Evolutionary conservation across 2,888 invertebrate genomes (phyloP), one percentile per base, ranked within the genome.

Genomic region (Salpingus planirostris): DNA sequence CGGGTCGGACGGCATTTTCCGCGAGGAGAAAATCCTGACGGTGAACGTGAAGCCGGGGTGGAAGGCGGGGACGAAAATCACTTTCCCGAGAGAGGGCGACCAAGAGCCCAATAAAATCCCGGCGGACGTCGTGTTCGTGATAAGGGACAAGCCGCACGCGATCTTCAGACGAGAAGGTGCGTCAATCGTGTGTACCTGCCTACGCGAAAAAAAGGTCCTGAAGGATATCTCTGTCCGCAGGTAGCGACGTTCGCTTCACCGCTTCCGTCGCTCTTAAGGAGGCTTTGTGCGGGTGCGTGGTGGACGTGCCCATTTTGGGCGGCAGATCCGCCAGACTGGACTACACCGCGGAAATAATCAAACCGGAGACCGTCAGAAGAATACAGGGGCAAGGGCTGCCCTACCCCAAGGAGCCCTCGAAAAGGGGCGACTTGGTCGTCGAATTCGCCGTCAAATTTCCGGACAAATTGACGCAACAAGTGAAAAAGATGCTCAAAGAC

Each of bases 41-140:
- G 87, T 95, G 40, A 84, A 87, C 36, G 84, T 96, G 0, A 93
- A 92, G 60, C 91, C 92, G 0, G 95, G 95, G 3, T 95, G 95
- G 95, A 95, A 95, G 62, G 84, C 92, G 0, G 95, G 95, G 8
- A 96, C 95, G 0, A 93, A 91, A 67, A 91, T 96, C 37, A 95
- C 95, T 21, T 96, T 95, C 70, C 88, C 90, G 49, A 82, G 83
- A 53, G 95, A 95, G 63, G 95, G 95, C 8, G 95, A 95, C 59
- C 90, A 92, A 56, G 80, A 78, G 2, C 78, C 85, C 11, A 85
- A 88, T 48, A 89, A 85, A 63, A 82, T 91, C 24, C 92, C 95
- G 1, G 93, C 95, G 0, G 95, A 95, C 59, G 84, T 95, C 29
- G 84, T 93, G 15, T 95, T 96, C 64, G 88, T 91, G 43, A 90